Evolutionary conservation across 2,888 invertebrate genomes (phyloP).

Genomic region (Drosophila neotestacea): DNA sequence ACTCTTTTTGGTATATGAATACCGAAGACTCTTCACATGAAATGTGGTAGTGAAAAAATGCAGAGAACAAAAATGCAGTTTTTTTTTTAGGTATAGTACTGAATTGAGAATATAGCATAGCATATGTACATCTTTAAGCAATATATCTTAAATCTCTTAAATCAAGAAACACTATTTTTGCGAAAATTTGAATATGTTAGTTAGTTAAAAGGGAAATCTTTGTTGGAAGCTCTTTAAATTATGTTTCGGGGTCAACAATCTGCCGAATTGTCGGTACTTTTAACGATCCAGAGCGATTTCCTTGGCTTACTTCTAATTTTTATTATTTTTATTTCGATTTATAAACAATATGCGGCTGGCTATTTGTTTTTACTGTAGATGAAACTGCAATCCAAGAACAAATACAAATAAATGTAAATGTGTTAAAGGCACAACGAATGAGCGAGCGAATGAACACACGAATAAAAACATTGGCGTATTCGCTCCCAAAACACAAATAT

Average conservation of each 20-base stretch:
- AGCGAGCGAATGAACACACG: conserved; percentile 1
- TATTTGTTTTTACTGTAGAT: conserved; percentile 16
- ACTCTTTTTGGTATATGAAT: no score
- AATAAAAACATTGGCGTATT: conserved; percentile 16
- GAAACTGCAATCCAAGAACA: conserved; percentile 27
- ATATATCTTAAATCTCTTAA: no score
- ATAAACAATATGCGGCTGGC: conserved; percentile 14
- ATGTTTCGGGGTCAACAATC: background rate
- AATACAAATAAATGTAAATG: conserved; percentile 42
- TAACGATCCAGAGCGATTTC: conserved; percentile 9
- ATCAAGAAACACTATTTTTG: no score
- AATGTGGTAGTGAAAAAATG: no score
- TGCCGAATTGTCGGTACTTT: background rate
- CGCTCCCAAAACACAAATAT: conserved; percentile 17
- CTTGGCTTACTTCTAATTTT: conserved; percentile 23
- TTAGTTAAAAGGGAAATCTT: no score
- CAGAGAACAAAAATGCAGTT: no score
- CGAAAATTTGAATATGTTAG: no score
- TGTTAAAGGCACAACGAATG: conserved; percentile 11
- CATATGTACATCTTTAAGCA: no score
- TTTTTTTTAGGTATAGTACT: no score
- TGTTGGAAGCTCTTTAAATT: background rate
- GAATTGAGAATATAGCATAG: no score
- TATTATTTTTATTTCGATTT: background rate
- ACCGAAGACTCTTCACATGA: no score